Conservation (phyloP, 2,888 invertebrate species). For the Drosophila paramelanica region DNA sequence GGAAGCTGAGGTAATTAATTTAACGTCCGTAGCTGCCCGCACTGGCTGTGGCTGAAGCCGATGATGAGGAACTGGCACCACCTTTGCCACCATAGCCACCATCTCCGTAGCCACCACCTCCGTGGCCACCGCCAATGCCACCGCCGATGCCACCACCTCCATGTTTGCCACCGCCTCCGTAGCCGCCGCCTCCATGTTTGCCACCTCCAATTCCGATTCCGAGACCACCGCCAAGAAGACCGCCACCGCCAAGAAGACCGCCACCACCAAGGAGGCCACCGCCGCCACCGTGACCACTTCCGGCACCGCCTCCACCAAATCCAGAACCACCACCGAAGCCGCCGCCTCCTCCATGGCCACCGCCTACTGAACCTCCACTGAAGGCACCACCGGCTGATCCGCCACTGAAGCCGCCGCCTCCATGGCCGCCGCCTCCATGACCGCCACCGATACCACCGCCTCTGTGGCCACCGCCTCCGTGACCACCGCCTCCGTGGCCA, state of each 20-base stretch:
- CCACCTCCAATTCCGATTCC: slow-evolving; percentile 2
- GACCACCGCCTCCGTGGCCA: slow-evolving; percentile 11
- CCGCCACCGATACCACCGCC: slow-evolving; percentile 1
- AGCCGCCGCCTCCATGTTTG: slow-evolving; percentile 13
- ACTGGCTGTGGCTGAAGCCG: slow-evolving; percentile 35
- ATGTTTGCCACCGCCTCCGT: slow-evolving; percentile 1
- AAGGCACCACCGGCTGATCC: not conserved
- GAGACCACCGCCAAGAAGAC: not conserved
- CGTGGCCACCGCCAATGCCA: slow-evolving; percentile 26
- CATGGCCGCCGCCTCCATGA: not conserved
- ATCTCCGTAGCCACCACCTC: slow-evolving; percentile 42
- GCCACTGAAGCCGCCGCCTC: slow-evolving; percentile 6
- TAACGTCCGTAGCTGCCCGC: slow-evolving; percentile 42
- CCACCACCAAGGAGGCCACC: not conserved
- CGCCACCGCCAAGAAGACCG: no score
- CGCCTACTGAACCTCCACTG: not conserved
- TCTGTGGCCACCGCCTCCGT: slow-evolving; percentile 9
- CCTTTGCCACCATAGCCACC: slow-evolving; percentile 46
- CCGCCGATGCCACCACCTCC: slow-evolving; percentile 13
- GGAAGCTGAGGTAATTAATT: slow-evolving; percentile 6
- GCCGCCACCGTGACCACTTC: not conserved
- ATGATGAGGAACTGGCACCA: slow-evolving; percentile 50
- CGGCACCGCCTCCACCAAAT: not conserved
- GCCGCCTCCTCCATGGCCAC: not conserved
- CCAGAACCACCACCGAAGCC: not conserved